Percentiles rank a stretch among this genome's conserved stretches.
These are phyloP conservation scores for Spisula subtruncata DNA, from an alignment of 2,888 invertebrate genomes.

Conservation along the genomic window DNA sequence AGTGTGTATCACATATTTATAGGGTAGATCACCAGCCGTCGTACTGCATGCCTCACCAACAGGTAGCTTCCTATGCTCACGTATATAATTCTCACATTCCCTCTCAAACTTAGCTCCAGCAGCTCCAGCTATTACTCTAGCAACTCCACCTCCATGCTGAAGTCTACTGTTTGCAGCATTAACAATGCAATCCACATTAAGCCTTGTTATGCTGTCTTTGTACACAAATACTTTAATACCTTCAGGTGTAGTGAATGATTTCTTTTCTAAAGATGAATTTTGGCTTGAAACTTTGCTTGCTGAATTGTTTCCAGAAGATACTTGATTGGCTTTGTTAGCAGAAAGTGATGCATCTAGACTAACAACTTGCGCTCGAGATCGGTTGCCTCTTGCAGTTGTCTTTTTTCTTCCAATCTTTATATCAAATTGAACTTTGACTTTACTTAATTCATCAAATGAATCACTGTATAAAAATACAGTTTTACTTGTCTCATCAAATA, in stretches of 20 bases:
- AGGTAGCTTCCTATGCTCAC: constrained; percentile 32
- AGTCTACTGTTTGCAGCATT: constrained; percentile 65
- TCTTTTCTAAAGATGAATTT: too few relatives aligned
- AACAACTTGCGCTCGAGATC: background rate
- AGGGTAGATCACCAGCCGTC: constrained; percentile 57
- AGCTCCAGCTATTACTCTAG: constrained; percentile 50
- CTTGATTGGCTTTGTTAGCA: background rate
- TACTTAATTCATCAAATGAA: background rate
- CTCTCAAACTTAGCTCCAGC: constrained; percentile 49
- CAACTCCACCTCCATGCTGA: constrained; percentile 62
- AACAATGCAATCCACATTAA: constrained; percentile 64
- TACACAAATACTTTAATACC: constrained; percentile 54
- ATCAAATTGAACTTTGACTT: background rate
- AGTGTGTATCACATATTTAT: constrained; percentile 63
- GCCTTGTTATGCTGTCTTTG: constrained; percentile 47
- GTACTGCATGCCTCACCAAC: constrained; percentile 47
- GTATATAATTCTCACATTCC: constrained; percentile 48
- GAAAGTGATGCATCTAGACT: too few relatives aligned
- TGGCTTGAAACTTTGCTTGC: background rate
- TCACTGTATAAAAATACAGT: constrained; percentile 3
- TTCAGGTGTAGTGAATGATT: constrained; percentile 25
- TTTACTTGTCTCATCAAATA: background rate
- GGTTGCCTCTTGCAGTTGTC: background rate
- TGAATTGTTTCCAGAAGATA: background rate
- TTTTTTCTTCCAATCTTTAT: constrained; percentile 5